Percentiles rank a stretch among this genome's conserved stretches.
These are phyloP conservation scores for Cheirogaleus medius DNA, from an alignment of 2,113 vertebrate species.

Conservation along the genomic window DNA sequence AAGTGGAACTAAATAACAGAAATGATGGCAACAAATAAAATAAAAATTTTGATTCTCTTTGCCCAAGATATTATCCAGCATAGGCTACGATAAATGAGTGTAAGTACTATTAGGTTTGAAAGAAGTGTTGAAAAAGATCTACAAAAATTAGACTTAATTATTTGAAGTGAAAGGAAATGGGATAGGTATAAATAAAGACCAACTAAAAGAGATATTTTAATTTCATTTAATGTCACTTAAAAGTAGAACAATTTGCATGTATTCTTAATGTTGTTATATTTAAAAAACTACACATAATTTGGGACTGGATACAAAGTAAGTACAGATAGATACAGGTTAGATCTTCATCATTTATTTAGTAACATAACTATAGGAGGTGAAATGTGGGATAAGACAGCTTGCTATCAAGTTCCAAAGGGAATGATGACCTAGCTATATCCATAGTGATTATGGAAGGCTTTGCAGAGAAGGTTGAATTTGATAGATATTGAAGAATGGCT, in stretches of 20 bases:
- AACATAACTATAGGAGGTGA: neutral
- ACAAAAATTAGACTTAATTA: neutral
- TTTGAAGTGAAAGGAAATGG: neutral
- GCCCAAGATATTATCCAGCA: neutral
- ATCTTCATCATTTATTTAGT: neutral
- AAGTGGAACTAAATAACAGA: neutral
- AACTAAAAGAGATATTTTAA: neutral
- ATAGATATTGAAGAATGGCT: neutral
- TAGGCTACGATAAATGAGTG: neutral
- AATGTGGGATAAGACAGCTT: neutral
- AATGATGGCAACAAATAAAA: neutral
- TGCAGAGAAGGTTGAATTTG: neutral
- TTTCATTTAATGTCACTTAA: neutral
- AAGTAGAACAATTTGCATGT: neutral
- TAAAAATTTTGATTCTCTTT: neutral
- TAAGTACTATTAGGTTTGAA: neutral
- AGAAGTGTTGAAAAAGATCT: neutral
- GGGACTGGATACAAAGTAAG: neutral
- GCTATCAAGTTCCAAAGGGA: neutral
- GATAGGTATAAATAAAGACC: neutral
- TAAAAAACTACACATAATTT: neutral
- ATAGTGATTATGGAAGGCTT: neutral
- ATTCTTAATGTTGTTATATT: neutral
- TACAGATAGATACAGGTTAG: neutral
- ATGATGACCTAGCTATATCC: neutral